phyloP scores from a whole-genome alignment of 2,888 invertebrate species.

The Cephus pulcher region DNA sequence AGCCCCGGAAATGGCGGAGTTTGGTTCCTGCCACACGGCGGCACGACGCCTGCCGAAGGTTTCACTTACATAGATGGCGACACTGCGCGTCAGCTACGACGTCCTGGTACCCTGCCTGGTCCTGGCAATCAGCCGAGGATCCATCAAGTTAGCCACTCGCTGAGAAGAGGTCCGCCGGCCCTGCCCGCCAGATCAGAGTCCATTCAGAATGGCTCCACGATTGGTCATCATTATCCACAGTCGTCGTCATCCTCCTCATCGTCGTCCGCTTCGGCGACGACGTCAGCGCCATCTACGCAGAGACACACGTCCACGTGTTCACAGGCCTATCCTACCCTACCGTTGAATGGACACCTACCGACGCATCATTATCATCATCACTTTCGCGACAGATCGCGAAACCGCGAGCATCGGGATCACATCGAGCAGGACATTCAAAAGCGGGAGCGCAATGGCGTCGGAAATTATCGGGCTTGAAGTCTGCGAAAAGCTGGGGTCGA shows the following conservation, averaged over 20 bases:
- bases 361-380: slow-evolving; percentile 57
- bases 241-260: slow-evolving; percentile 20
- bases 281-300: slow-evolving; percentile 26
- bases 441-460: slow-evolving; percentile 14
- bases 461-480: slow-evolving; percentile 15
- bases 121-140: slow-evolving; percentile 28
- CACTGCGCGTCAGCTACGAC: slow-evolving; percentile 70
- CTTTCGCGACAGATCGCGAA: slow-evolving; percentile 26
- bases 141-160: slow-evolving; percentile 50
- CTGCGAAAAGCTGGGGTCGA: slow-evolving; percentile 20
- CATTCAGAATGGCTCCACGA: slow-evolving; percentile 1
- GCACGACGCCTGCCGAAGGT: slow-evolving; percentile 76
- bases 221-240: slow-evolving; percentile 19
- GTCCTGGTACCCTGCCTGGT: slow-evolving; percentile 63
- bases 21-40: slow-evolving; percentile 77
- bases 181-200: neutral
- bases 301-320: slow-evolving; percentile 37
- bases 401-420: slow-evolving; percentile 18
- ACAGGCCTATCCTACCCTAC: slow-evolving; percentile 58
- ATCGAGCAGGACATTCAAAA: slow-evolving; percentile 18
- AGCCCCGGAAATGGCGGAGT: slow-evolving; percentile 74
- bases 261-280: too few relatives aligned
- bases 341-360: slow-evolving; percentile 55
- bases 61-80: slow-evolving; percentile 82
- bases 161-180: slow-evolving; percentile 27